Evolutionary conservation across 2,797 vertebrate species (phyloP).

Genomic region (Argyrosomus regius): DNA sequence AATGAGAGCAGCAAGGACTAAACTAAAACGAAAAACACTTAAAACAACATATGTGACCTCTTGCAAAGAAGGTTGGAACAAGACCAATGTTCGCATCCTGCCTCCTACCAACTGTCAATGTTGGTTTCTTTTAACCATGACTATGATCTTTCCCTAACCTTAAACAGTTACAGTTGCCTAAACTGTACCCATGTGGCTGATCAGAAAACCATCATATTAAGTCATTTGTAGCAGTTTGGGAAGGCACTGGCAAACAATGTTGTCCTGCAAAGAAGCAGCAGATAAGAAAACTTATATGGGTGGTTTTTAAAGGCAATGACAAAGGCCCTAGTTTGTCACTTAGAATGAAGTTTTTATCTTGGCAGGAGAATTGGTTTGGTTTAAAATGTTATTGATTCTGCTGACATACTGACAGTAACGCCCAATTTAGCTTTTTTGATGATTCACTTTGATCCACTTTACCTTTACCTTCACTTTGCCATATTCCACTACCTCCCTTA

Average conservation of each 20-base stretch:
- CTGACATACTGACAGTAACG: background rate
- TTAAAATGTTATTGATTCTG: background rate
- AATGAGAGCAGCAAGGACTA: background rate
- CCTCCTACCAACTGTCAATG: background rate
- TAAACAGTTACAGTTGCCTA: background rate
- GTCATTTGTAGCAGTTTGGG: background rate
- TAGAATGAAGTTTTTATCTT: background rate
- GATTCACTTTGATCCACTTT: constrained; percentile 14
- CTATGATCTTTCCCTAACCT: background rate
- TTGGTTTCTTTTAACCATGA: background rate
- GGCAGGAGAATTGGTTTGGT: background rate
- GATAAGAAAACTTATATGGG: background rate
- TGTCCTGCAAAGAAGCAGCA: background rate
- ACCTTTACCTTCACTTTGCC: background rate
- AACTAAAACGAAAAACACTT: no score
- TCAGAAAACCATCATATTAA: background rate
- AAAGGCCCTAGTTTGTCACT: background rate
- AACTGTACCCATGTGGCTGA: background rate
- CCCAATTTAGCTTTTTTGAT: constrained; percentile 1
- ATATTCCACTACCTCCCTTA: background rate
- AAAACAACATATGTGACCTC: no score
- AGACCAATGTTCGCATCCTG: background rate
- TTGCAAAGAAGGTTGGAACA: no score
- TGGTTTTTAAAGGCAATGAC: background rate
- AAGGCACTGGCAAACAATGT: background rate